phyloP scores from a whole-genome alignment of 2,888 invertebrate species.

The Cyclophora albipunctata region DNA sequence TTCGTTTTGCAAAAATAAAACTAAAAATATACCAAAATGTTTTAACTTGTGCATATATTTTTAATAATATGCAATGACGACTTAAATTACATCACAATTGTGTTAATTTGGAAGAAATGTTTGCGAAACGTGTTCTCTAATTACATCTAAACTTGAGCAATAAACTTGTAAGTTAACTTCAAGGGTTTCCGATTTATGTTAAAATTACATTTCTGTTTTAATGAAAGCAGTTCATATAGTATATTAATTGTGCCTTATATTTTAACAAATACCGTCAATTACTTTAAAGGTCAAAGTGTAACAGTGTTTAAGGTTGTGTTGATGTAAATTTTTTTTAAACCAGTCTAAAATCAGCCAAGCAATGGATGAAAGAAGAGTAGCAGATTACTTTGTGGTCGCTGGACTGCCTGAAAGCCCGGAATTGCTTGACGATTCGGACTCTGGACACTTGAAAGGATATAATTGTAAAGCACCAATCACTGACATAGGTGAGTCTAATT shows the following conservation, averaged over 20 bases:
- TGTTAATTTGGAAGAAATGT: slow-evolving; percentile 30
- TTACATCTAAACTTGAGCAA: slow-evolving; percentile 27
- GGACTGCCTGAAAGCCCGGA: slow-evolving; percentile 91
- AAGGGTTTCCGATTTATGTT: slow-evolving; percentile 41
- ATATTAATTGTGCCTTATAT: too few species aligned
- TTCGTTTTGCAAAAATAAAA: slow-evolving; percentile 37
- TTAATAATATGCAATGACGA: slow-evolving; percentile 20
- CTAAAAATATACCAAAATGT: slow-evolving; percentile 26
- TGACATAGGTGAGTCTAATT: slow-evolving; percentile 83
- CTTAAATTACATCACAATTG: slow-evolving; percentile 25
- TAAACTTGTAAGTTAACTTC: slow-evolving; percentile 51
- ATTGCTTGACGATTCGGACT: slow-evolving; percentile 85
- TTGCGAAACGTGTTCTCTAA: slow-evolving; percentile 13
- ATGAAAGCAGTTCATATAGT: background rate
- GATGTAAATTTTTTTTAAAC: background rate
- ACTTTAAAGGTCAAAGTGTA: too few species aligned
- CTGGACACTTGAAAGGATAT: slow-evolving; percentile 86
- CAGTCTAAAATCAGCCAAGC: slow-evolving; percentile 24
- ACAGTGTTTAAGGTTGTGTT: background rate
- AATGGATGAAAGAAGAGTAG: slow-evolving; percentile 92
- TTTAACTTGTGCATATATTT: slow-evolving; percentile 1
- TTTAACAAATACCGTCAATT: background rate
- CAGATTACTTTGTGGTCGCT: slow-evolving; percentile 98
- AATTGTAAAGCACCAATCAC: slow-evolving; percentile 94
- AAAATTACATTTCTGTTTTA: slow-evolving; percentile 24